phyloP scores from a whole-genome alignment of 2,797 vertebrate genomes.

The Pelobates cultripes region DNA sequence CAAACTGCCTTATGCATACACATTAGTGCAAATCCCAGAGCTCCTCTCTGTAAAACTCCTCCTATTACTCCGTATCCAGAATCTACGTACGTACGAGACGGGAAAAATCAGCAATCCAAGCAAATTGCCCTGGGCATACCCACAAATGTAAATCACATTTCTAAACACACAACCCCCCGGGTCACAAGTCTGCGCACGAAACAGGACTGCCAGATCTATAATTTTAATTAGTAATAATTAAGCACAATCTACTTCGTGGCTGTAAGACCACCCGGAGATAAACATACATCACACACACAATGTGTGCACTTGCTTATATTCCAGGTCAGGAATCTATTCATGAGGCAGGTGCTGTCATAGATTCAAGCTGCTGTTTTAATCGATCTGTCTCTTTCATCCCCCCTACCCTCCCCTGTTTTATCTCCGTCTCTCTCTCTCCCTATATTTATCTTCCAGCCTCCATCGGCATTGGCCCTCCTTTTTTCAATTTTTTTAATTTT shows the following conservation, averaged over 20 bases:
- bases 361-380: conserved; percentile 54
- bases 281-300: conserved; percentile 2
- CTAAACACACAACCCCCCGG: too few species aligned
- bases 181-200: too few species aligned
- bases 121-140: too few species aligned
- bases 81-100: too few species aligned
- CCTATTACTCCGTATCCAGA: too few species aligned
- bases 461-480: not conserved
- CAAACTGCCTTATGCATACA: not conserved
- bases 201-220: too few species aligned
- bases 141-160: too few species aligned
- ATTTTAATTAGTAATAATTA: too few species aligned
- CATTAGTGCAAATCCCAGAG: not conserved
- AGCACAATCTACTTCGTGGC: too few species aligned
- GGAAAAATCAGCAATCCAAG: too few species aligned
- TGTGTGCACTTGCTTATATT: conserved; percentile 19
- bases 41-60: too few species aligned
- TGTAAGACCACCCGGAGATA: too few species aligned
- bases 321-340: conserved; percentile 46
- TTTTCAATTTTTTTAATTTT: not conserved
- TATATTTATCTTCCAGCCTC: not conserved
- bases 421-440: conserved; percentile 12
- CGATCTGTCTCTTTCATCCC: conserved; percentile 30
- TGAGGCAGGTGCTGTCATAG: conserved; percentile 39
- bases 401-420: conserved; percentile 4